Conservation (phyloP, 2,888 invertebrate species). For the Melinopterus prodromus region DNA sequence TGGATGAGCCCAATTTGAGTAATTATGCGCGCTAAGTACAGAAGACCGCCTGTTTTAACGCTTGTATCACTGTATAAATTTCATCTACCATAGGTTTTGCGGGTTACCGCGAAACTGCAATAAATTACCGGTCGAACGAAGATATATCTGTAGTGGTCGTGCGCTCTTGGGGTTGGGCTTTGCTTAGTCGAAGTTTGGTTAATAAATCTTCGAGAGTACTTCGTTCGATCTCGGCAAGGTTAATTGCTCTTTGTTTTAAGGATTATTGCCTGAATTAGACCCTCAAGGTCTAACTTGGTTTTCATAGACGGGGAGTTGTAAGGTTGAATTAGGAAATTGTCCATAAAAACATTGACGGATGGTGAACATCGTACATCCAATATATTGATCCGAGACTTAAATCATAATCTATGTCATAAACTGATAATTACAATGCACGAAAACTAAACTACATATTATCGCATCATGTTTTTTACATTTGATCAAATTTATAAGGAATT, state of each 20-base stretch:
- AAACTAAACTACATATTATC: too few relatives aligned
- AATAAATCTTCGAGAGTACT: not conserved
- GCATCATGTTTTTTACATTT: too few relatives aligned
- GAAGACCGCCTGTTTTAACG: not conserved
- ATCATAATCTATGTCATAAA: too few relatives aligned
- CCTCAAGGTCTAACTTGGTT: too few relatives aligned
- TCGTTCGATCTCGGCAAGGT: not conserved
- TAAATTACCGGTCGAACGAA: slow-evolving; percentile 4
- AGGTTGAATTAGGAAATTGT: not conserved
- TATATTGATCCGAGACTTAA: too few relatives aligned
- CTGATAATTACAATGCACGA: too few relatives aligned
- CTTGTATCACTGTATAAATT: not conserved
- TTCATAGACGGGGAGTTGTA: not conserved
- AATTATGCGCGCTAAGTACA: not conserved
- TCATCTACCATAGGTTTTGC: not conserved
- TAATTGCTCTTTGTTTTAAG: not conserved
- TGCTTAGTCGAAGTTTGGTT: not conserved
- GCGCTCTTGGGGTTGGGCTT: not conserved
- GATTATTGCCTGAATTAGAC: not conserved
- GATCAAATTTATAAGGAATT: too few relatives aligned
- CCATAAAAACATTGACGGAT: too few relatives aligned
- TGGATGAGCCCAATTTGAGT: not conserved
- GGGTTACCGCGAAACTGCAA: not conserved
- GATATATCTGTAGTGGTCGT: not conserved
- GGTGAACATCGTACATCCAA: too few relatives aligned